Conservation (phyloP, 2,888 invertebrate genomes). For the Thecocarcelia acutangulata region DNA sequence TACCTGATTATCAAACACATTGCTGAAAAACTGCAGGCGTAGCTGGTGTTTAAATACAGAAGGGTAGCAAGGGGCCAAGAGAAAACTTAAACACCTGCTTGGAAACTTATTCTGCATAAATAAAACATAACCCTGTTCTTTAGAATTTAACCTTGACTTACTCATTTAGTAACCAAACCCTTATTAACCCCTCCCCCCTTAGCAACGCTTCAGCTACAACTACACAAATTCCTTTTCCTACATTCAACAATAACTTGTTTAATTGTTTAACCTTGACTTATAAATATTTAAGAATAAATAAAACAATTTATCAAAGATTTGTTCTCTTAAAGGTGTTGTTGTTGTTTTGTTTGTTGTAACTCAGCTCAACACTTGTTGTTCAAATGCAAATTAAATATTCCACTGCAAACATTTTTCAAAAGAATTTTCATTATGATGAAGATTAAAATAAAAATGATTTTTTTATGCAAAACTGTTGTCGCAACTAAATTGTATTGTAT, state of each 20-base stretch:
- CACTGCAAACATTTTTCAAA: constrained; percentile 10
- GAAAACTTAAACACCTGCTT: constrained; percentile 8
- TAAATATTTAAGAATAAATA: constrained; percentile 59
- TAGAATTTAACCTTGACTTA: constrained; percentile 28
- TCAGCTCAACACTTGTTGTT: constrained; percentile 49
- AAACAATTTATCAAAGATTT: constrained; percentile 35
- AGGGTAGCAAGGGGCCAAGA: no score
- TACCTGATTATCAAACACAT: no score
- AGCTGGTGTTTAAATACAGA: no score
- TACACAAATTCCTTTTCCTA: constrained; percentile 14
- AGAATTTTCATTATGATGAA: constrained; percentile 50
- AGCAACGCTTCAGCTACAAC: not conserved
- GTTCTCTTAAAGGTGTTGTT: not conserved
- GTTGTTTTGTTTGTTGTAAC: not conserved
- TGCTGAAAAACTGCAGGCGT: no score
- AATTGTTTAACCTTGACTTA: constrained; percentile 65
- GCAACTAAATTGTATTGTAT: constrained; percentile 37
- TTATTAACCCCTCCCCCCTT: not conserved
- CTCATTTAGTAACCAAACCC: not conserved
- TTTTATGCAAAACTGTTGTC: constrained; percentile 29
- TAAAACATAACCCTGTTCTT: not conserved
- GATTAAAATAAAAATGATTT: constrained; percentile 13
- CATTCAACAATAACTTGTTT: constrained; percentile 28
- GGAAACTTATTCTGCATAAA: not conserved
- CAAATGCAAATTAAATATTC: constrained; percentile 50